phyloP scores from a whole-genome alignment of 2,888 invertebrate species.

The Gari tellinella region DNA sequence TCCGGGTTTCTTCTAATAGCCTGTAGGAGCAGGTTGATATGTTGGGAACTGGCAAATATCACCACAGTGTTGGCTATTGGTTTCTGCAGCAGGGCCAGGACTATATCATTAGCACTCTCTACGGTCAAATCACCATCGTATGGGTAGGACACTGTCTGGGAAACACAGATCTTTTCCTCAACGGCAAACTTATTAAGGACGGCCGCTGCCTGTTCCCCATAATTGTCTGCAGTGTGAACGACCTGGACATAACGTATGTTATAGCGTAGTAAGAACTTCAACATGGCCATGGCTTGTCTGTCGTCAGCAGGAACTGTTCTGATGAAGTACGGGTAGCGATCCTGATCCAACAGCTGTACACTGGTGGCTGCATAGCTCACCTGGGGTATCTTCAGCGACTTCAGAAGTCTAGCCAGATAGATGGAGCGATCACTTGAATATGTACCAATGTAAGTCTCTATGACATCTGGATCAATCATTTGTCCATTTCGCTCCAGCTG shows the following conservation, averaged over 20 bases:
- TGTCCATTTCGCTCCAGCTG: constrained; percentile 64
- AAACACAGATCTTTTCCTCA: constrained; percentile 73
- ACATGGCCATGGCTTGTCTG: constrained; percentile 78
- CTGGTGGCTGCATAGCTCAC: constrained; percentile 76
- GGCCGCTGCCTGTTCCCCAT: constrained; percentile 69
- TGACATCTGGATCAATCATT: constrained; percentile 69
- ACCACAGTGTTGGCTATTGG: constrained; percentile 79
- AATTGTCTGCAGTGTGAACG: constrained; percentile 71
- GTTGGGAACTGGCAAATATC: constrained; percentile 72
- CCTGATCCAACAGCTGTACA: constrained; percentile 65
- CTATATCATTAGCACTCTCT: constrained; percentile 73
- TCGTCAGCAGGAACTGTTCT: constrained; percentile 79
- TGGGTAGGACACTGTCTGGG: constrained; percentile 73
- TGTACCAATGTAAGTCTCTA: constrained; percentile 77
- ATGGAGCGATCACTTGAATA: constrained; percentile 74
- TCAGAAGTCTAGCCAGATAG: constrained; percentile 74
- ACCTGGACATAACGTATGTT: constrained; percentile 84
- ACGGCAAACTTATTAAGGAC: constrained; percentile 66
- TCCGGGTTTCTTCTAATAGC: constrained; percentile 68
- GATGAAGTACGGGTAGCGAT: constrained; percentile 76
- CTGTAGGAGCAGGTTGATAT: constrained; percentile 72
- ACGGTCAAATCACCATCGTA: constrained; percentile 66
- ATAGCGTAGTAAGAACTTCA: constrained; percentile 81
- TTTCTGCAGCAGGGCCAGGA: constrained; percentile 69
- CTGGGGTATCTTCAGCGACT: constrained; percentile 76